Evolutionary conservation across 2,113 vertebrate species (phyloP).

Genomic region (Pampusana beccarii): DNA sequence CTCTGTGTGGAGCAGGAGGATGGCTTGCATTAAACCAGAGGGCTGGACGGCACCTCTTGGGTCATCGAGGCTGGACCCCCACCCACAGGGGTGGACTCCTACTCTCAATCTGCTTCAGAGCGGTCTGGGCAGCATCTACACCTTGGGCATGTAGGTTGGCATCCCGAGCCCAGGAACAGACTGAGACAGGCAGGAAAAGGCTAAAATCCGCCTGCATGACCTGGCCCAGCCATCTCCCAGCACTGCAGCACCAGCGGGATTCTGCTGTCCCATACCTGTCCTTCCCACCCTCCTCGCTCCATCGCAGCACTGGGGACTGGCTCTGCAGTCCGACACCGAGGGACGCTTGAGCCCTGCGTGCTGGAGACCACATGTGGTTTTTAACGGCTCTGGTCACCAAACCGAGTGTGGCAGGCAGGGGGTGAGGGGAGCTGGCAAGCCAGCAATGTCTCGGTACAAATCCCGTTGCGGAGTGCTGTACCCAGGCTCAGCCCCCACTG

Average conservation of each 20-base stretch:
- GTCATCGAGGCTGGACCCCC: not conserved
- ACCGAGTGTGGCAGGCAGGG: not conserved
- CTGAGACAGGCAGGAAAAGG: not conserved
- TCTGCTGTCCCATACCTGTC: not conserved
- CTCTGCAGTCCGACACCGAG: not conserved
- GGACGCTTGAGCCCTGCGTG: not conserved
- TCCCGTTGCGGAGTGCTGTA: not conserved
- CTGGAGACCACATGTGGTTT: not conserved
- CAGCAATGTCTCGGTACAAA: not conserved
- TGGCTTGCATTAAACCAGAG: not conserved
- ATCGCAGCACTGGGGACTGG: not conserved
- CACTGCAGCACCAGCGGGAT: not conserved
- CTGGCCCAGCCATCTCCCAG: not conserved
- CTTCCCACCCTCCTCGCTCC: not conserved
- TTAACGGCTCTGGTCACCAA: not conserved
- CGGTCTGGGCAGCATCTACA: not conserved
- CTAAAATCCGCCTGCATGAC: accelerated
- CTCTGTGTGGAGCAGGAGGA: accelerated
- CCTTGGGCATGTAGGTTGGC: not conserved
- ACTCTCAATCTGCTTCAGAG: not conserved
- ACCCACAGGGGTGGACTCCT: not conserved
- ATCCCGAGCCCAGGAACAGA: not conserved
- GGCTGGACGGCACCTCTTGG: not conserved
- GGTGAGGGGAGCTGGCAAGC: not conserved
- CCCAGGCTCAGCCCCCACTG: not conserved